phyloP scores from a whole-genome alignment of 2,888 invertebrate genomes.

The Eupsilia transversa region DNA sequence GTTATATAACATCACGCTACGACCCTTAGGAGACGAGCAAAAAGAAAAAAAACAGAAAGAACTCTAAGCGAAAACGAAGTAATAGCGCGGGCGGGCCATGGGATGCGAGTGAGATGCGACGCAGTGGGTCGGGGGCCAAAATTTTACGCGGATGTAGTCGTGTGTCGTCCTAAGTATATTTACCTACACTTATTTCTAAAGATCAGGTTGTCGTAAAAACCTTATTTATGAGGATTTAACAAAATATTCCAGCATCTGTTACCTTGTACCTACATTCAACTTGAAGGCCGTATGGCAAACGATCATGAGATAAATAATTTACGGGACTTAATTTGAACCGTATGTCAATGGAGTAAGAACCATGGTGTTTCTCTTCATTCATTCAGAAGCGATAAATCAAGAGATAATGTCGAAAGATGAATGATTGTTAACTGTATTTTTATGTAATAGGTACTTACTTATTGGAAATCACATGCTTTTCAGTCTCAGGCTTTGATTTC shows the following conservation, averaged over 20 bases:
- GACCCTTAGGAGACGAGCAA: too few species aligned
- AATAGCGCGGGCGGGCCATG: too few species aligned
- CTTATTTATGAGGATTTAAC: conserved; percentile 13
- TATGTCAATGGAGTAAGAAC: conserved; percentile 30
- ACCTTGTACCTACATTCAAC: conserved; percentile 43
- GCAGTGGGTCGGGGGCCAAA: too few species aligned
- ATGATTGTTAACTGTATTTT: conserved; percentile 65
- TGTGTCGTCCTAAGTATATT: not conserved
- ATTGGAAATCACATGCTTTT: conserved; percentile 69
- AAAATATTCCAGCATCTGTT: conserved; percentile 40
- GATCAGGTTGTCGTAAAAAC: conserved; percentile 27
- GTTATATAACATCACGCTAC: too few species aligned
- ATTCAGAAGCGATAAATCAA: conserved; percentile 56
- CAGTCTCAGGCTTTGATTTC: conserved; percentile 31
- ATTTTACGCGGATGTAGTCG: too few species aligned
- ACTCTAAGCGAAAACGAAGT: too few species aligned
- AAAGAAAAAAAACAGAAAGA: too few species aligned
- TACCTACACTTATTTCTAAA: not conserved
- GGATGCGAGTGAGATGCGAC: too few species aligned
- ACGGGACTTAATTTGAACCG: conserved; percentile 46
- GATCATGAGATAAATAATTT: conserved; percentile 35
- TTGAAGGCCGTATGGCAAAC: conserved; percentile 48
- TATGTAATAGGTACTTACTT: conserved; percentile 31
- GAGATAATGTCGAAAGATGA: conserved; percentile 78
- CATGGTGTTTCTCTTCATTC: conserved; percentile 31